Percentiles rank a stretch among this genome's conserved stretches.
Conservation (phyloP, 2,113 vertebrate genomes). For the Zosterops borbonicus region DNA sequence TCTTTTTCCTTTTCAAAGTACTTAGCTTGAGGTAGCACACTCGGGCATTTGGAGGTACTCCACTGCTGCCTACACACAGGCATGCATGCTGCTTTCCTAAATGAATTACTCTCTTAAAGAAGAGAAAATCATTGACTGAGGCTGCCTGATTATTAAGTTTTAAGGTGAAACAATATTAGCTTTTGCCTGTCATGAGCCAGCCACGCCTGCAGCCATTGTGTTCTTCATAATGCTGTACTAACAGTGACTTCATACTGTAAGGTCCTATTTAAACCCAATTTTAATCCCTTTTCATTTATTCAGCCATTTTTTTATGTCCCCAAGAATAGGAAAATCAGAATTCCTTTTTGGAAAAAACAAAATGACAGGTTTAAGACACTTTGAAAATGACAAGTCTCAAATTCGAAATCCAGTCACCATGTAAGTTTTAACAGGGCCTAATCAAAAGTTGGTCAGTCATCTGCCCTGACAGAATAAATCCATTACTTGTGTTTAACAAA, state of each 20-base stretch:
- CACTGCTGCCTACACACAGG: neutral
- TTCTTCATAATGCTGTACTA: neutral
- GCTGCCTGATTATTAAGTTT: constrained; percentile 40
- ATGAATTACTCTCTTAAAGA: constrained; percentile 28
- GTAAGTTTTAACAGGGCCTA: neutral
- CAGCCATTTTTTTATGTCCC: neutral
- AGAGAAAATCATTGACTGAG: constrained; percentile 12
- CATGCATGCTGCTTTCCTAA: constrained; percentile 47
- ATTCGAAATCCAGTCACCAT: neutral
- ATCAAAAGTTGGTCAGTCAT: neutral
- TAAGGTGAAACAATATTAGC: constrained; percentile 42
- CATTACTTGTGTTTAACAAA: neutral
- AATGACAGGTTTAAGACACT: neutral
- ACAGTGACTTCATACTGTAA: neutral
- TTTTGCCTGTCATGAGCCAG: neutral
- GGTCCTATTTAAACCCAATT: neutral
- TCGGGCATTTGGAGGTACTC: constrained; percentile 7
- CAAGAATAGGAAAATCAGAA: neutral
- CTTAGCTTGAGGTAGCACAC: constrained; percentile 31
- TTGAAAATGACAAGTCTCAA: neutral
- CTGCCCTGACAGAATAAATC: neutral
- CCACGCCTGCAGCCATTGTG: constrained; percentile 1
- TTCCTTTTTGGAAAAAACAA: neutral
- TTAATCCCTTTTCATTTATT: constrained; percentile 34
- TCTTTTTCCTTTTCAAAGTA: constrained; percentile 30